phyloP scores from a whole-genome alignment of 2,797 vertebrate species.

The Ataeniobius toweri region DNA sequence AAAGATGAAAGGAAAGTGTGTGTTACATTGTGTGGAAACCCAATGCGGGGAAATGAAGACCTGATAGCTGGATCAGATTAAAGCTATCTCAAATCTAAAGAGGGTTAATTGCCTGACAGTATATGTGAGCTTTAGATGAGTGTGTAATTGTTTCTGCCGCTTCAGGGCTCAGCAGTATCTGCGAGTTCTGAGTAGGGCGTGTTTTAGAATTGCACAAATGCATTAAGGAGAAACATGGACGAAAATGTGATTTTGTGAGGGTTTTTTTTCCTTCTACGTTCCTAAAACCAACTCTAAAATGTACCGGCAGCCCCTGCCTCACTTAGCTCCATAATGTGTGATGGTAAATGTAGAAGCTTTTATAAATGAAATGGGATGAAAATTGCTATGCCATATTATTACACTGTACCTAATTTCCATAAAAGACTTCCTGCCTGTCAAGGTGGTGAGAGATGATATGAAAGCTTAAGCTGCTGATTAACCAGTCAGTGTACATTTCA shows the following conservation, averaged over 20 bases:
- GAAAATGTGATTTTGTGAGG: too few species aligned
- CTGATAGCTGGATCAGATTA: constrained; percentile 57
- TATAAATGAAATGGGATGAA: neutral
- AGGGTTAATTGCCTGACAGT: constrained; percentile 50
- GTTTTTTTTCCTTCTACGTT: too few species aligned
- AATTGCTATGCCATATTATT: neutral
- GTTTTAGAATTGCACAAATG: neutral
- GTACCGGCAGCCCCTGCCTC: neutral
- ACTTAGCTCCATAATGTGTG: neutral
- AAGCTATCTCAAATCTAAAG: constrained; percentile 37
- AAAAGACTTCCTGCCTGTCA: neutral
- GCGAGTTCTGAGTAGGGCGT: neutral
- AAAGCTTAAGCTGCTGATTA: too few species aligned
- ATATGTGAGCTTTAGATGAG: constrained; percentile 10
- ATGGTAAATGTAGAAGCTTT: neutral
- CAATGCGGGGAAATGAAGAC: constrained; percentile 11
- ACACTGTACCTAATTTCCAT: neutral
- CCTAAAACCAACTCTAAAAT: neutral
- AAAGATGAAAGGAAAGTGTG: neutral
- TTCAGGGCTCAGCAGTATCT: constrained; percentile 15
- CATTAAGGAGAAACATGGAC: neutral
- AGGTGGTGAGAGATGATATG: neutral
- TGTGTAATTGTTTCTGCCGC: constrained; percentile 11
- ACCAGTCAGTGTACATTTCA: neutral
- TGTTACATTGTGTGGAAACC: neutral